phyloP scores from a whole-genome alignment of 1,140 invertebrate species.

The Ditylenchus dipsaci region DNA sequence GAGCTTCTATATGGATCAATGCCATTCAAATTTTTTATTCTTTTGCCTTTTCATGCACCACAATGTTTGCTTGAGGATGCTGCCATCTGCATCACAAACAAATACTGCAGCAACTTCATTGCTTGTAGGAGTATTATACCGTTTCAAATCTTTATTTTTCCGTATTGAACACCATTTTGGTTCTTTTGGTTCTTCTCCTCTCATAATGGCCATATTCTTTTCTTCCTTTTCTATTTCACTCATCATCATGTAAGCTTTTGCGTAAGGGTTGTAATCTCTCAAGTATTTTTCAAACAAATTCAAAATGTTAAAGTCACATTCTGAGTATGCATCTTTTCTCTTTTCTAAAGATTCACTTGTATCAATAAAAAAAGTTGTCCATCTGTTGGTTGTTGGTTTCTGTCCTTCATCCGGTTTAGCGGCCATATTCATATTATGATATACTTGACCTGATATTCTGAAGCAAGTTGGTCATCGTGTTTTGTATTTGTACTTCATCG shows the following conservation, averaged over 20 bases:
- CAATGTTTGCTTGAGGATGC: background rate
- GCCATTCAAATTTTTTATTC: conserved; percentile 7
- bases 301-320: background rate
- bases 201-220: background rate
- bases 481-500: background rate
- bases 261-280: background rate
- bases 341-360: background rate
- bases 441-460: background rate
- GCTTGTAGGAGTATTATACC: background rate
- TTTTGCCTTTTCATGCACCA: conserved; percentile 1
- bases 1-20: background rate
- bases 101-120: conserved; percentile 6
- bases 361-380: background rate
- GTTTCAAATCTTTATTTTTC: background rate
- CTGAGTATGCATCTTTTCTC: background rate
- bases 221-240: background rate
- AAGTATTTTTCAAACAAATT: background rate
- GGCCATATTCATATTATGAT: background rate
- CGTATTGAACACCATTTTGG: background rate
- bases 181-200: background rate
- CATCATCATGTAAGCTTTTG: background rate
- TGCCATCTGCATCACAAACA: background rate
- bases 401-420: background rate
- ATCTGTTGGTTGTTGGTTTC: background rate
- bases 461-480: background rate